phyloP scores from a whole-genome alignment of 2,888 invertebrate species.

The Petrolisthes manimaculis region DNA sequence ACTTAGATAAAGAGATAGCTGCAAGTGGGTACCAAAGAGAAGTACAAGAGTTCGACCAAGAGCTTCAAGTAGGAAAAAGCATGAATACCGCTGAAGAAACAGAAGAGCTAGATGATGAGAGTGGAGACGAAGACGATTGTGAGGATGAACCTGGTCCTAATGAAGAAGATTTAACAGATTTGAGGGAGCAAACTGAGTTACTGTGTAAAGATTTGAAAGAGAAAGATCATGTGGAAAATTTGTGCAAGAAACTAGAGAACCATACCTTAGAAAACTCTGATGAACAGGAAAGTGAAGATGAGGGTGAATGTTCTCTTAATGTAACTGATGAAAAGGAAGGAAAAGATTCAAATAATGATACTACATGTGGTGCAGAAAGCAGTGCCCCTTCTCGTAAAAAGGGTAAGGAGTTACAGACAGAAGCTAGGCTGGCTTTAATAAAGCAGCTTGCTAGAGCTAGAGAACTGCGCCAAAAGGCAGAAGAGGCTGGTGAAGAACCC shows the following conservation, averaged over 20 bases:
- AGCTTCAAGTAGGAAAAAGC: conserved; percentile 68
- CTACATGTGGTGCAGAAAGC: neutral
- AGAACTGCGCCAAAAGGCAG: conserved; percentile 49
- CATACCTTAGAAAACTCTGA: conserved; percentile 16
- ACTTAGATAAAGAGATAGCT: conserved; percentile 87
- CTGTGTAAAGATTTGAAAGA: conserved; percentile 52
- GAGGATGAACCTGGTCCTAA: conserved; percentile 27
- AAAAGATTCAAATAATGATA: neutral
- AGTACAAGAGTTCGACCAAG: conserved; percentile 79
- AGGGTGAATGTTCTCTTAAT: conserved; percentile 1
- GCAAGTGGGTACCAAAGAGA: conserved; percentile 91
- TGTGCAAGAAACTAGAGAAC: conserved; percentile 12
- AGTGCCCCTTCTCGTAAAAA: conserved; percentile 15
- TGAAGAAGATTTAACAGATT: conserved; percentile 27
- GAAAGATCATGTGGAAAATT: conserved; percentile 6
- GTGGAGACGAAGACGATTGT: conserved; percentile 68
- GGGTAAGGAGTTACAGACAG: conserved; percentile 43
- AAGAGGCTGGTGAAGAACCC: conserved; percentile 53
- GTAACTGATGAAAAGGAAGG: conserved; percentile 21
- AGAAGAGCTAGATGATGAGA: conserved; percentile 72
- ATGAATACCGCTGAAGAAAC: conserved; percentile 72
- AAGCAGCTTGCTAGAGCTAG: conserved; percentile 52
- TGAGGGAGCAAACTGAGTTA: conserved; percentile 24
- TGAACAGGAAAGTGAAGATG: conserved; percentile 1
- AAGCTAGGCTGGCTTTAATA: conserved; percentile 55